Evolutionary conservation across 2,888 invertebrate genomes (phyloP).

Genomic region (Cataglyphis cursor): DNA sequence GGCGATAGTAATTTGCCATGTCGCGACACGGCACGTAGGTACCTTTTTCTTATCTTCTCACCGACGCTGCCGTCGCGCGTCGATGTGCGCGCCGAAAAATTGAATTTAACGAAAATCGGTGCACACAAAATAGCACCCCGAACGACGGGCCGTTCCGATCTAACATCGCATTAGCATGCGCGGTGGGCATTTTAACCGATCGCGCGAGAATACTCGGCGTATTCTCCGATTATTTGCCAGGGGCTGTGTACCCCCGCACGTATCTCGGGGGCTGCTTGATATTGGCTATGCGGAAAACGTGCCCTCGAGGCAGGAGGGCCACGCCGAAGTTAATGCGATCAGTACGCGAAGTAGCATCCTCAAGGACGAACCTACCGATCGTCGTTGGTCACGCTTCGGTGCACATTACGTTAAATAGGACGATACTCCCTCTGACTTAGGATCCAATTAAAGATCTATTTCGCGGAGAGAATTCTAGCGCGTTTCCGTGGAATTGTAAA

Average conservation of each 20-base stretch:
- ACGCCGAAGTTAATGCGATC: constrained; percentile 78
- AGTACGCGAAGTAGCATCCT: constrained; percentile 71
- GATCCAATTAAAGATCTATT: constrained; percentile 62
- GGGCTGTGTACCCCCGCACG: constrained; percentile 68
- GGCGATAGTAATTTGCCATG: constrained; percentile 53
- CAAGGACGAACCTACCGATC: constrained; percentile 58
- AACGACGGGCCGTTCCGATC: constrained; percentile 46
- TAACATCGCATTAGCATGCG: constrained; percentile 73
- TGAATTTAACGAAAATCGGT: constrained; percentile 31
- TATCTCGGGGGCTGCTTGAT: constrained; percentile 71
- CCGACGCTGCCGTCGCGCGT: not conserved
- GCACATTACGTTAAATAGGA: constrained; percentile 60
- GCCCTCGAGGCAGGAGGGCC: constrained; percentile 71
- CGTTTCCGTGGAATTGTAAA: constrained; percentile 24
- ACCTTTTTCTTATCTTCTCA: constrained; percentile 49
- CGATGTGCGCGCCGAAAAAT: constrained; percentile 19
- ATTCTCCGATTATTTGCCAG: constrained; percentile 83
- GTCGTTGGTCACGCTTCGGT: constrained; percentile 48
- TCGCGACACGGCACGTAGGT: constrained; percentile 55
- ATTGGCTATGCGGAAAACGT: constrained; percentile 84
- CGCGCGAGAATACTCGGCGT: constrained; percentile 69
- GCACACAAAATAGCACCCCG: not conserved
- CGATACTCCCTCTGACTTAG: constrained; percentile 41
- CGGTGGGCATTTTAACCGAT: constrained; percentile 74
- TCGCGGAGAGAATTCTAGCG: constrained; percentile 30